Percentiles rank a stretch among this genome's conserved stretches.
These are phyloP conservation scores for Ctenopoma multispine DNA, from an alignment of 2,797 vertebrate species.

Conservation along the genomic window DNA sequence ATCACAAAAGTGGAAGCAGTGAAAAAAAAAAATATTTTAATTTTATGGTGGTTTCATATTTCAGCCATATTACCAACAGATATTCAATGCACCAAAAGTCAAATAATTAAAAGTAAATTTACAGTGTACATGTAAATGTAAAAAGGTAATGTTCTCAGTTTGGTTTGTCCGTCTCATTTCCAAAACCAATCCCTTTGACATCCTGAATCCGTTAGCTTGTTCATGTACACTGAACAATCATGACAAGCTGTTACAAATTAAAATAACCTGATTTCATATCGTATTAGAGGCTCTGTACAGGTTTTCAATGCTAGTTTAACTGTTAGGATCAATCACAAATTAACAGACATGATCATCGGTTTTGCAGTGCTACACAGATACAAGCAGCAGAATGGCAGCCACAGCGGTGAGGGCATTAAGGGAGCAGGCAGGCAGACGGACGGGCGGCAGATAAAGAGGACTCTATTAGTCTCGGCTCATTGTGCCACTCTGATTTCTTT, in stretches of 20 bases:
- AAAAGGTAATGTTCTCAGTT: no score
- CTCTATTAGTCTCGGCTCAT: slow-evolving; percentile 92
- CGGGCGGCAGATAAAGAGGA: slow-evolving; percentile 87
- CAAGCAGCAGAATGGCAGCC: slow-evolving; percentile 31
- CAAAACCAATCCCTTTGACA: no score
- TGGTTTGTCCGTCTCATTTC: no score
- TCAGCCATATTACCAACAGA: neutral
- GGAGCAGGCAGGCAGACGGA: slow-evolving; percentile 74
- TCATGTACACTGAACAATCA: neutral
- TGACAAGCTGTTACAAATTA: neutral
- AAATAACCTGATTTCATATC: neutral
- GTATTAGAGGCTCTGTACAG: no score
- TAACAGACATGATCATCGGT: slow-evolving; percentile 19
- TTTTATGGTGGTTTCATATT: neutral
- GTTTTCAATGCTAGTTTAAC: neutral
- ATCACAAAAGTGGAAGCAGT: no score
- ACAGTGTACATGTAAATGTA: no score
- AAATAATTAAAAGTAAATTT: no score
- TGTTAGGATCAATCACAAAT: slow-evolving; percentile 21
- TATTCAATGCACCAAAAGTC: neutral
- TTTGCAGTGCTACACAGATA: neutral
- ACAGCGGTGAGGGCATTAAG: slow-evolving; percentile 58
- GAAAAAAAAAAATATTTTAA: no score
- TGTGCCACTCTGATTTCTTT: slow-evolving; percentile 87
- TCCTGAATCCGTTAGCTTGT: no score